phyloP scores from a whole-genome alignment of 1,140 invertebrate species.

The Drosophila ambigua region DNA sequence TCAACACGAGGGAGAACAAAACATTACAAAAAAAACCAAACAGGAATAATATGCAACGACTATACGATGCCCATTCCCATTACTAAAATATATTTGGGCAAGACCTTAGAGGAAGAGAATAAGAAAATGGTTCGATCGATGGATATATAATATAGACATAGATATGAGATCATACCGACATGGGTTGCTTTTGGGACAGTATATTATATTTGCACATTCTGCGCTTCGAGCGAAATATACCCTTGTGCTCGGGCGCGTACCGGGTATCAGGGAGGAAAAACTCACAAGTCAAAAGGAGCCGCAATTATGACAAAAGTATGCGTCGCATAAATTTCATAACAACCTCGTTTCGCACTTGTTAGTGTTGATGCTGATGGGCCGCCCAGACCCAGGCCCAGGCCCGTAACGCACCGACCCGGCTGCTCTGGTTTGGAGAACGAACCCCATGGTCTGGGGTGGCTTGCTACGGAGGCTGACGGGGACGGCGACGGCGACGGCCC shows the following conservation, averaged over 20 bases:
- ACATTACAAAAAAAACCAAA: constrained; percentile 28
- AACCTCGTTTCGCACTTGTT: constrained; percentile 74
- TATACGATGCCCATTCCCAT: too few relatives aligned
- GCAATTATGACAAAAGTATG: constrained; percentile 82
- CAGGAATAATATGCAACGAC: constrained; percentile 1
- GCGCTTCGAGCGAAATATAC: too few relatives aligned
- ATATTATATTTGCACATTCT: too few relatives aligned
- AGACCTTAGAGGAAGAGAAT: constrained; percentile 2
- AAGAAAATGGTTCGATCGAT: too few relatives aligned
- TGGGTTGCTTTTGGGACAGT: too few relatives aligned
- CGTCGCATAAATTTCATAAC: constrained; percentile 76
- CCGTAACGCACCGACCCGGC: too few relatives aligned
- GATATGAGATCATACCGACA: too few relatives aligned
- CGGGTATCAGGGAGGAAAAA: constrained; percentile 5
- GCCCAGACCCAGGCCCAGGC: too few relatives aligned
- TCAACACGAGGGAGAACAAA: constrained; percentile 18
- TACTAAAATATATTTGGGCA: too few relatives aligned
- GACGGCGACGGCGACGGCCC: neutral
- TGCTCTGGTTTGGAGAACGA: constrained; percentile 20
- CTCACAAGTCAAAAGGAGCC: constrained; percentile 71
- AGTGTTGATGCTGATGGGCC: constrained; percentile 38
- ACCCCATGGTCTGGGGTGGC: constrained; percentile 21
- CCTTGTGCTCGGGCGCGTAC: too few relatives aligned
- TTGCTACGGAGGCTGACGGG: neutral
- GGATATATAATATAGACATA: too few relatives aligned